Conservation (phyloP, 2,113 vertebrate genomes). For the Lates calcarifer region DNA sequence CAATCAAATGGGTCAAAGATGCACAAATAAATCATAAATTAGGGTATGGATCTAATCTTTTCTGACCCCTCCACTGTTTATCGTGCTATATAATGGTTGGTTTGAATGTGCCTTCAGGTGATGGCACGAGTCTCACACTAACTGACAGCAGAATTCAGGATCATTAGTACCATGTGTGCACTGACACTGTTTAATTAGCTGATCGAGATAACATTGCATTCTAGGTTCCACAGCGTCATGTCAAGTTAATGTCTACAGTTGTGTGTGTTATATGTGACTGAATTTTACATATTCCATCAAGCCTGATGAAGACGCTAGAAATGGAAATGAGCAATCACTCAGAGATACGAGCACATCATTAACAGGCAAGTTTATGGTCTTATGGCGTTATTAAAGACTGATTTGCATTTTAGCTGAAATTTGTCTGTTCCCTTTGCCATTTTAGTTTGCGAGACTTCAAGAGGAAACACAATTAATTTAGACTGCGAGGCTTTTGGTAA, state of each 20-base stretch:
- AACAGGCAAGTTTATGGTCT: slow-evolving; percentile 32
- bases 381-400: slow-evolving; percentile 3
- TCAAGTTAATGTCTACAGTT: background rate
- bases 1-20: slow-evolving; percentile 14
- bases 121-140: background rate
- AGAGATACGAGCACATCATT: slow-evolving; percentile 23
- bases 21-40: slow-evolving; percentile 14
- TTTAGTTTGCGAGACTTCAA: slow-evolving; percentile 21
- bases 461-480: slow-evolving; percentile 35
- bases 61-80: slow-evolving; percentile 21
- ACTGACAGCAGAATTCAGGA: slow-evolving; percentile 43
- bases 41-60: background rate
- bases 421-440: slow-evolving; percentile 3
- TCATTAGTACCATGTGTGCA: slow-evolving; percentile 28
- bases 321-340: slow-evolving; percentile 63
- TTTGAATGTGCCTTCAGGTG: slow-evolving; percentile 25
- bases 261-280: slow-evolving; percentile 15
- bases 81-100: background rate
- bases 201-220: slow-evolving; percentile 47
- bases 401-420: slow-evolving; percentile 21
- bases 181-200: slow-evolving; percentile 47
- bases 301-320: slow-evolving; percentile 49
- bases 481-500: slow-evolving; percentile 32
- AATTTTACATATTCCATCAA: slow-evolving; percentile 49
- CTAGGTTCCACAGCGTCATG: background rate